phyloP scores from a whole-genome alignment of 2,888 invertebrate genomes.

The Lomographa bimaculata region DNA sequence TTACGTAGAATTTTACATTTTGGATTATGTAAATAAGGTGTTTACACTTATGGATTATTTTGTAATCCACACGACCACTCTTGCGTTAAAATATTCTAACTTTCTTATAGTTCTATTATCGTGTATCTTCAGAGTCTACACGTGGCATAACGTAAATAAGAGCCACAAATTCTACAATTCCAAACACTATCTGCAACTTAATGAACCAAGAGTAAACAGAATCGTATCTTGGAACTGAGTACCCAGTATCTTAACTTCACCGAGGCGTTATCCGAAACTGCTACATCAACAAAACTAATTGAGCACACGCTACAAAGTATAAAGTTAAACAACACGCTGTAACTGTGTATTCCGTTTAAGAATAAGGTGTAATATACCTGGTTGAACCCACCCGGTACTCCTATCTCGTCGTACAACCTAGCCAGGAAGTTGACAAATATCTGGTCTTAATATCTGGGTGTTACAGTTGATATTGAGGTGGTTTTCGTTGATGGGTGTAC shows the following conservation, averaged over 20 bases:
- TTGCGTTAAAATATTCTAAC: no score
- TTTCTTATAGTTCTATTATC: no score
- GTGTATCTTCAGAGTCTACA: no score
- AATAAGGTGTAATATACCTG: constrained; percentile 33
- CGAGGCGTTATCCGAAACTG: constrained; percentile 10
- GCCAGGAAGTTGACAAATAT: constrained; percentile 1
- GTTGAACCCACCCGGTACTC: constrained; percentile 10
- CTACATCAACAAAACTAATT: constrained; percentile 27
- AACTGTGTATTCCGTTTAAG: constrained; percentile 34
- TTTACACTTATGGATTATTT: no score
- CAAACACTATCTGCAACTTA: not conserved
- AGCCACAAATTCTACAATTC: not conserved
- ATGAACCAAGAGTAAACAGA: not conserved
- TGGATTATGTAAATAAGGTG: no score
- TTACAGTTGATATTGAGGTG: constrained; percentile 19
- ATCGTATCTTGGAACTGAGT: constrained; percentile 4
- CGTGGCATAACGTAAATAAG: no score
- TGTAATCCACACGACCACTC: no score
- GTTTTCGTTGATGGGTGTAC: constrained; percentile 22
- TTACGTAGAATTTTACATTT: no score
- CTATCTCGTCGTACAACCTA: constrained; percentile 17
- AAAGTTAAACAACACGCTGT: constrained; percentile 30
- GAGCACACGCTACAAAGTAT: constrained; percentile 26
- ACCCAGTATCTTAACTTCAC: constrained; percentile 8
- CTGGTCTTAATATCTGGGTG: constrained; percentile 6